Conservation (phyloP, 2,888 invertebrate genomes). For the Coenonympha arcania region DNA sequence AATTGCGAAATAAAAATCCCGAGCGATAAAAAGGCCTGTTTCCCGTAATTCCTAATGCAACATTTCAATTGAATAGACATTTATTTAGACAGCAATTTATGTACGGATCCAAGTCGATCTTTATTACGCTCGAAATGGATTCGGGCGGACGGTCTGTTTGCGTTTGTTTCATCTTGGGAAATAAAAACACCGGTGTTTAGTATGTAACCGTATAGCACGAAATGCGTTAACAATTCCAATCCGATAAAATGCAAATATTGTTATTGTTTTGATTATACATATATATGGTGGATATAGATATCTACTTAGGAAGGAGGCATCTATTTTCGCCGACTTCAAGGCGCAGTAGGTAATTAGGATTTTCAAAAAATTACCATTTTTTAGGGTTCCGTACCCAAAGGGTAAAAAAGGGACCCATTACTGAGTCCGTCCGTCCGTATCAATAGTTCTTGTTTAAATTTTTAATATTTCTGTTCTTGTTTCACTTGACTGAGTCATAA, state of each 20-base stretch:
- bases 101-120: conserved; percentile 9
- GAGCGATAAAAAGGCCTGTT: conserved; percentile 1
- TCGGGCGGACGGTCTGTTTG: conserved; percentile 7
- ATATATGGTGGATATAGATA: too few relatives aligned
- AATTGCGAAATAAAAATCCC: not conserved
- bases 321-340: too few relatives aligned
- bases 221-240: not conserved
- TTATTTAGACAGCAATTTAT: conserved; percentile 23
- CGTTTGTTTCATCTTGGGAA: conserved; percentile 7
- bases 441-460: too few relatives aligned
- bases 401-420: too few relatives aligned
- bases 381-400: too few relatives aligned
- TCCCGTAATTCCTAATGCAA: conserved; percentile 11
- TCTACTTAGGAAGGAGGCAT: too few relatives aligned
- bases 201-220: not conserved
- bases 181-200: not conserved
- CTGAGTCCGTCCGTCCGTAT: too few relatives aligned
- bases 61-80: conserved; percentile 21
- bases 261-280: too few relatives aligned
- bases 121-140: conserved; percentile 17
- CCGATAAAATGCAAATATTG: not conserved
- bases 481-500: too few relatives aligned
- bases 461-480: too few relatives aligned
- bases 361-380: too few relatives aligned
- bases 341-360: too few relatives aligned